Base-by-base conservation (phyloP, 2,888 invertebrate genomes). In the Phortica okadai region DNA sequence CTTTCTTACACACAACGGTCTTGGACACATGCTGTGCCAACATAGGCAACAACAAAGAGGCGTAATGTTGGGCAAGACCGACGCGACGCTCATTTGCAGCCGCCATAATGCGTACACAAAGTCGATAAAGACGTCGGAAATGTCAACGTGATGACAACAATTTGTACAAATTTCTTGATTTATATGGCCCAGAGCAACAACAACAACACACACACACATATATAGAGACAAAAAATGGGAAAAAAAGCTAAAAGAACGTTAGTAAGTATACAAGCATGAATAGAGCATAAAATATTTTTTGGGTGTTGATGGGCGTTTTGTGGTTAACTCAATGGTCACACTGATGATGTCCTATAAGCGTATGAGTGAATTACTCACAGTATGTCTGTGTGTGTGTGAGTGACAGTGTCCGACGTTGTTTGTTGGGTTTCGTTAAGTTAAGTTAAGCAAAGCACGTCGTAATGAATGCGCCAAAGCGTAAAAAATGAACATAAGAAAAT, bases 81-180 rank as follows among this genome's bases (percentile, higher is more conserved):
- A 16, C n/a, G n/a, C 41, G 10, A 44, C 59, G 73, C 73, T 62
- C 73, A 69, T 45, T 69, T 69, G 45, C 69, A 69, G 25, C 41
- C 69, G 33, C 8, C 69, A 69, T 69, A 50, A 69, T 69, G 50
- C 69, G 69, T 69, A 62, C 73, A 56, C 41, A 62, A 50, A 56
- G 67, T 79, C 79, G 77, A 84, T 87, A 84, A 84, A 87, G 85
- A 86, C 81, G 83, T 83, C 82, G 85, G 84, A 85, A 87, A 85
- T 84, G 87, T 86, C 88, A 85, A 82, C 87, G 82, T 83, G 88
- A 85, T 88, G 85, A 88, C 88, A 85, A 83, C 85, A 88, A 86
- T 86, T 86, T 86, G 88, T 86, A 86, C 83, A 88, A 87, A 88
- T 85, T 66, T 80, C 84, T 84, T 88, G 87, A 85, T 87, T 86